These are phyloP conservation scores for Elgonia sp. DNA, from an alignment of 2,888 invertebrate genomes.

Conservation along the genomic window DNA sequence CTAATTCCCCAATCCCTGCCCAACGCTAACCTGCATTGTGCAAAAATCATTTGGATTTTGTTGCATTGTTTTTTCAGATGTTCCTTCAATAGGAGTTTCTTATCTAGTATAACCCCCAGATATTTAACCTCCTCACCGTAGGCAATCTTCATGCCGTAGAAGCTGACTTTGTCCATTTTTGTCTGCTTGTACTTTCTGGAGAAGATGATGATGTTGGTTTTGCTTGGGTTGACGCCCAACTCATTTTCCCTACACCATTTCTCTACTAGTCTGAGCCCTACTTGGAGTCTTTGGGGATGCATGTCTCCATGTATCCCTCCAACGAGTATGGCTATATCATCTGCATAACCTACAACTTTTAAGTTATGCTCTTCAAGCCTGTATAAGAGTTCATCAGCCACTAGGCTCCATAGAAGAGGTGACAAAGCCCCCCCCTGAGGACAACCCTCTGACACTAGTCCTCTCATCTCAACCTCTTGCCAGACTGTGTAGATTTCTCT, in stretches of 20 bases:
- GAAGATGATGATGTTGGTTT: too few relatives aligned
- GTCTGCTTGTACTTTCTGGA: constrained; percentile 40
- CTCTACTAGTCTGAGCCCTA: not conserved
- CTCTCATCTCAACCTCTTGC: not conserved
- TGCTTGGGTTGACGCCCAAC: constrained; percentile 10
- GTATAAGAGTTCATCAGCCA: constrained; percentile 14
- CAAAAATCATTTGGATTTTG: not conserved
- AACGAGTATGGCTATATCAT: constrained; percentile 7
- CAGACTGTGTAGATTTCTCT: not conserved
- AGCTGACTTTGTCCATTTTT: not conserved
- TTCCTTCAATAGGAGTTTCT: not conserved
- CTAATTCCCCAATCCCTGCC: constrained; percentile 1
- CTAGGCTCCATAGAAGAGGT: constrained; percentile 21
- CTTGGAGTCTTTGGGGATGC: not conserved
- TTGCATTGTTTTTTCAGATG: not conserved
- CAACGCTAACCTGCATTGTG: not conserved
- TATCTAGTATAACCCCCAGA: constrained; percentile 8
- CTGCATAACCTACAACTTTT: constrained; percentile 10
- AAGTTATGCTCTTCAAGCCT: not conserved
- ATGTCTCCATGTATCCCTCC: not conserved
- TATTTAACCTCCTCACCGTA: not conserved
- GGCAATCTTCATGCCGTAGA: too few relatives aligned
- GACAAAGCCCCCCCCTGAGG: constrained; percentile 15
- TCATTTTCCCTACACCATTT: constrained; percentile 3
- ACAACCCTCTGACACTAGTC: constrained; percentile 9